Evolutionary conservation across 1,140 invertebrate species (phyloP).

Genomic region (Achatina immaculata): DNA sequence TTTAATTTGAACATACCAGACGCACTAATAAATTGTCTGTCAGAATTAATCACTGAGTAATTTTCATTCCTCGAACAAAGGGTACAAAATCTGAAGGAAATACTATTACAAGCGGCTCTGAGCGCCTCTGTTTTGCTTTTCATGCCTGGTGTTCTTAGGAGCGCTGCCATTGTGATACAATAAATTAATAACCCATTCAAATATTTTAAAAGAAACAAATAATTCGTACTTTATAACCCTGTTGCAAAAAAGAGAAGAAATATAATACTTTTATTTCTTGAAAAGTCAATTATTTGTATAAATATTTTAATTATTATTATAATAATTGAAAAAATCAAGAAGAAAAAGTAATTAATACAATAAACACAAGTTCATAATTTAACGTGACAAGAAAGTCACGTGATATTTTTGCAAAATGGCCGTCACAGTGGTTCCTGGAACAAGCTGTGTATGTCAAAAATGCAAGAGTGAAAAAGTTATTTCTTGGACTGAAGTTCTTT

Average conservation of each 20-base stretch:
- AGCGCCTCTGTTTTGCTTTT: neutral
- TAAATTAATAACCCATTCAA: too few relatives aligned
- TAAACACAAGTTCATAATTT: neutral
- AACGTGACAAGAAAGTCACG: constrained; percentile 5
- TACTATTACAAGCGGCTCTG: neutral
- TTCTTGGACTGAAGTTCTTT: constrained; percentile 7
- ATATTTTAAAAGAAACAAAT: neutral
- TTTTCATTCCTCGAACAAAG: neutral
- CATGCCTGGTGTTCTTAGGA: constrained; percentile 19
- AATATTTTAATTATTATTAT: too few relatives aligned
- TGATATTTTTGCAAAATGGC: constrained; percentile 36
- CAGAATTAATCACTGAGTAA: neutral
- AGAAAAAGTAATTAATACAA: neutral
- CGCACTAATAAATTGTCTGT: neutral
- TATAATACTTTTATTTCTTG: too few relatives aligned
- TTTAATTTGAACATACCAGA: neutral
- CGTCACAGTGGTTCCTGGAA: constrained; percentile 22
- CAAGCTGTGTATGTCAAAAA: neutral
- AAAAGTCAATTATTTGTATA: too few relatives aligned
- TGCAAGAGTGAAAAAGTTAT: neutral
- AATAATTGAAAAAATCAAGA: too few relatives aligned
- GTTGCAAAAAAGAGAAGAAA: too few relatives aligned
- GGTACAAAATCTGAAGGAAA: neutral
- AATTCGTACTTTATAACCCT: too few relatives aligned
- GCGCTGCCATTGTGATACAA: constrained; percentile 35